Base-by-base conservation (phyloP, 1,140 invertebrate species). In the Sinella curviseta region DNA sequence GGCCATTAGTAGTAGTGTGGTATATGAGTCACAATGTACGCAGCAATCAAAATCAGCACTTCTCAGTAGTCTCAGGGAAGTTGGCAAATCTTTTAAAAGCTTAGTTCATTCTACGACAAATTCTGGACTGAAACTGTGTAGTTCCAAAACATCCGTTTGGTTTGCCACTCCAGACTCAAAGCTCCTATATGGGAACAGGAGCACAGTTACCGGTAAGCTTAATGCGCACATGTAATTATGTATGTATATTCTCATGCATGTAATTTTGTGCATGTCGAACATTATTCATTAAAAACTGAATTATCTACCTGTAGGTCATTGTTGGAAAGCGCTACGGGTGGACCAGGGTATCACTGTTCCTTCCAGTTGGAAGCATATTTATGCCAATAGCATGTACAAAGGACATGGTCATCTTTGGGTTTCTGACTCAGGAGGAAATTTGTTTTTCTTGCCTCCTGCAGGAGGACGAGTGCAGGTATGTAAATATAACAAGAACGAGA, bases 351-450 rank as follows among this genome's bases (percentile, higher is more conserved):
- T 34, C 34, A 78, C 57, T 31, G 28, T 20, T 48, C 30, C 17
- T 30, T 16, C 54, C 30, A 80, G 78, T 2, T 89, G 88, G 88
- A 86, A 85, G n/a, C 83, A 85, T 73, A 84, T 89, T 2, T 85
- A 83, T 79, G 88, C 88, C 34, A 84, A 85, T 74, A 86, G 85
- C 55, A 81, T 86, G 65, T 85, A 86, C 83, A 80, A 85, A 36
- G 83, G 86, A 57, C 85, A 86, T 86, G 89, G 88, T 48, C 54
- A 85, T 20, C 80, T 90, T 4, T 89, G 89, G 88, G 84, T 87
- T 35, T 79, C 87, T 16, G 86, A 87, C 33, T 84, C 84, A 28
- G 85, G 85, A 70, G 87, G 87, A 54, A 87, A 88, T 48, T 78
- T 90, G 0, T 89, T 86, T 79, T 85, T 86, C 80, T 84, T 86